Evolutionary conservation across 2,888 invertebrate species (phyloP), one percentile per base, ranked within the genome.

Genomic region (Temnothorax rugatulus): DNA sequence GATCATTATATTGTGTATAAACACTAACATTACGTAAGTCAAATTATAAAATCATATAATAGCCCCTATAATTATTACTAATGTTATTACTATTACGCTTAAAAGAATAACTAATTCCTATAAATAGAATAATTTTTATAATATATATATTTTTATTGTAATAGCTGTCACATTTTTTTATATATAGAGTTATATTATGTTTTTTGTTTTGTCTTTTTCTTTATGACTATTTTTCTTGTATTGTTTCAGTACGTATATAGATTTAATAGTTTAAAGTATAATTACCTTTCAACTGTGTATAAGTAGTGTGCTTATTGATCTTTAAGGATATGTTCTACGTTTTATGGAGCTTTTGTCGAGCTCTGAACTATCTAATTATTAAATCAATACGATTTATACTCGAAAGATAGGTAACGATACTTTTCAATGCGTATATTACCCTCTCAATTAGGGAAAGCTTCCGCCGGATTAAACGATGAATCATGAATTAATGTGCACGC

Each of bases 401-500:
- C 18, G 11, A 7, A 21, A n/a, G 9, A 0, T 38, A 47, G 18
- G 2, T 18, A 38, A 18, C 25, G 25, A 41, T 8, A 38, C 18
- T 41, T 54, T 77, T 68, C 25, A 68, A n/a, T n/a, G 3, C 11
- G 25, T 25, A 11, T 25, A 38, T 25, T 21, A 21, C 25, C 2
- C 41, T 13, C 41, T 54, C 68, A 47, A 47, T 79, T 73, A 76
- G 83, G 57, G 71, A 82, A 84, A 64, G 47, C 64, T 34, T 75
- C 64, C 75, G 44, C 29, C 54, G 83, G 79, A 90, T 89, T 86
- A 90, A 90, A 85, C 41, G 84, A 69, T 90, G 90, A 90, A 89
- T 90, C 90, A 90, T 41, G 63, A 74, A 86, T 87, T 69, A 85
- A 85, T 83, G 83, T 29, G 83, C 64, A 64, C 13, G 57, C 11